Base-by-base conservation (phyloP, 2,113 vertebrate genomes). In the Strix uralensis region DNA sequence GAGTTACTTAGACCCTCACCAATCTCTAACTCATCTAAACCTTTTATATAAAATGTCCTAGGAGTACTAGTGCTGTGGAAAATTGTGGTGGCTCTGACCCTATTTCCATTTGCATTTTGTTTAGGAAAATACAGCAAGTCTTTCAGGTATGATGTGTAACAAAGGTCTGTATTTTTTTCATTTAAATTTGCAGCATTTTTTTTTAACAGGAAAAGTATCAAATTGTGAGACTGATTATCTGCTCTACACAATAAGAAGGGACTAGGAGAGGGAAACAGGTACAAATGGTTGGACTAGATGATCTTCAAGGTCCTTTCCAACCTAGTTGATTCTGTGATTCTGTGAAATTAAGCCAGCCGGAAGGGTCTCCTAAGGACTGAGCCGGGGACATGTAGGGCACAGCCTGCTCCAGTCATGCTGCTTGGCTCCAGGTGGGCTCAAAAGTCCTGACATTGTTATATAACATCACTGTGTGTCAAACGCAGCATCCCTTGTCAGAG, bases 341-440 rank as follows among this genome's bases (percentile, higher is more conserved):
- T 38, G 38, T 38, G 38, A 38, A 38, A 89, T 58, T 26, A 58
- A 80, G 9, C 38, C 23, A 69, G 8, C 1, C 29, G 18, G 40
- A 63, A 57, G 19, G 11, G 34, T 66, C 32, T 80, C 13, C 15
- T 52, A 40, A 34, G 21, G 52, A 80, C 38, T 27, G n/a, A 66
- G 19, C 7, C 9, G 13, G 6, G 11, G 38, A 30, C 3, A 0
- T 32, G 20, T 40, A 10, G 2, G 17, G 29, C 40, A 67, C 30
- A 49, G 14, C 29, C 15, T 1, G 0, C 36, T 57, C 23, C 1
- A 0, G 11, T 63, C 36, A n/a, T 22, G 27, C 15, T 70, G 18
- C 63, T 62, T 29, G n/a, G 8, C 8, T 36, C 22, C 75, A 13
- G 9, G 19, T 58, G 36, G 19, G 42, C 32, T 63, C 32, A 30